Evolutionary conservation across 2,113 vertebrate genomes (phyloP).

Genomic region (Oriolus oriolus): DNA sequence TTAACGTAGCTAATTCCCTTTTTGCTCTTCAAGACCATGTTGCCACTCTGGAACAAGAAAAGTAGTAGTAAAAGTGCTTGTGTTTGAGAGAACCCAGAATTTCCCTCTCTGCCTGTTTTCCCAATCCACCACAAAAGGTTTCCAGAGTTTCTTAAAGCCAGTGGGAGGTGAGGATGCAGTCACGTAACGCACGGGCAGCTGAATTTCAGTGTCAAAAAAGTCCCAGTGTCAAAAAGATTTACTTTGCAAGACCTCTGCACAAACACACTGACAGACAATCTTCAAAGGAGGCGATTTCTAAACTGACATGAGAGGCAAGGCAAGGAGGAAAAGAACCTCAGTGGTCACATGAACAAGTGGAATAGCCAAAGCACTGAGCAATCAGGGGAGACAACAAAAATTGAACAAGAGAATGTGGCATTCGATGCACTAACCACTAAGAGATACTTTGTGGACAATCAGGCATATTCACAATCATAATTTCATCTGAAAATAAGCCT

Average conservation of each 20-base stretch:
- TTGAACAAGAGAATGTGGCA: not conserved
- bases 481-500: not conserved
- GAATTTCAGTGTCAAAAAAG: not conserved
- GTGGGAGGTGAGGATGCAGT: not conserved
- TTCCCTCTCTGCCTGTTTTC: not conserved
- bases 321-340: not conserved
- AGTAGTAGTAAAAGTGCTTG: not conserved
- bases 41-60: not conserved
- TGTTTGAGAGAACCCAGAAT: not conserved
- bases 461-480: not conserved
- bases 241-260: not conserved
- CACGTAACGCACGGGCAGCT: rapidly evolving
- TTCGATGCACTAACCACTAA: not conserved
- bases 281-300: not conserved
- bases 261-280: not conserved
- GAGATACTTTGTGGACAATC: not conserved
- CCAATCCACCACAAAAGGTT: not conserved
- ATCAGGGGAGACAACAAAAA: not conserved
- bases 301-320: not conserved
- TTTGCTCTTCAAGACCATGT: not conserved
- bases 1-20: not conserved
- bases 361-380: not conserved
- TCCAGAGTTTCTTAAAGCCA: not conserved
- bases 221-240: not conserved
- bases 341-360: not conserved